Base-by-base conservation (phyloP, 1,140 invertebrate species). In the Diorhabda carinulata region DNA sequence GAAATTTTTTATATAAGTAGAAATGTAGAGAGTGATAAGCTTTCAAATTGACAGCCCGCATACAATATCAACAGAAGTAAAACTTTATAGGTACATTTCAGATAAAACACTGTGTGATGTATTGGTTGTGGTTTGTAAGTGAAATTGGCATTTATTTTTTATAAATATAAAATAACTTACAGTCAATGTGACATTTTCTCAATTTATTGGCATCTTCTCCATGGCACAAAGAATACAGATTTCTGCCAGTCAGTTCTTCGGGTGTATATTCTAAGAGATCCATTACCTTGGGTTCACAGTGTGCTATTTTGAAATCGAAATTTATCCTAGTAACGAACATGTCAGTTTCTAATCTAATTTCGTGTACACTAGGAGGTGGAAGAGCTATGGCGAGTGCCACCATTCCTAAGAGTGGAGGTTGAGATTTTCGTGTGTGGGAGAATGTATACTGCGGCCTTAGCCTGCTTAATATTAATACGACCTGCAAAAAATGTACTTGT, bases 291-390 rank as follows among this genome's bases (percentile, higher is more conserved):
- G 96, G 96, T 82, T 98, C 97, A 80, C 96, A 98, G 81, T 98
- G 96, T 61, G 94, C 92, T 86, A 99, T 93, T 84, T 92, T 90
- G 82, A 98, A 96, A 82, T 98, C 94, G 75, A 98, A 96, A 79
- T 91, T 96, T 71, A 98, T 92, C 76, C 96, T 89, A 57, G 94
- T 98, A 73, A 98, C 96, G 82, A 99, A 98, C 92, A 97, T 97
- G 78, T 98, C 96, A 43, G 91, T 90, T 82, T 98, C 96, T 66
- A 99, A 86, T 65, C 96, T 88, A 65, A 98, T 95, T 85, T 99
- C 97, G 78, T 98, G 96, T 59, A 98, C 94, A 59, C 94, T 96
- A 2, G 96, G 96, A 3, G 96, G 96, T 63, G 96, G 96, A 61
- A 98, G 84, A 0, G 96, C 96, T 67, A 98, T 97, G 59, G 96